These are phyloP conservation scores for Drosophila orosa DNA, from an alignment of 1,140 invertebrate species.

Conservation along the genomic window DNA sequence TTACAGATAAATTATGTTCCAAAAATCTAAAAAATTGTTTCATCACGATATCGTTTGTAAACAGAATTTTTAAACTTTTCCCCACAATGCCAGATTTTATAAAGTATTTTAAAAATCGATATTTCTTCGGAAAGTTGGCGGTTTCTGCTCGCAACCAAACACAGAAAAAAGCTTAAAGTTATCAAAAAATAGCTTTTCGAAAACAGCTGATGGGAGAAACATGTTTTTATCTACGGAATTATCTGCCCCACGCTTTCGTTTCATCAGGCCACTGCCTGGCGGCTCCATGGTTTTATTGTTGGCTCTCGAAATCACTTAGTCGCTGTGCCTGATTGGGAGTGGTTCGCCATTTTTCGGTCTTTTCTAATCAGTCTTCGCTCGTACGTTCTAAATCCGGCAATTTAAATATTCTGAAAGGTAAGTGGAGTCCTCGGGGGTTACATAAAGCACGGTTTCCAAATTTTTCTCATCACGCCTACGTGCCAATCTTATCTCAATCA, in stretches of 20 bases:
- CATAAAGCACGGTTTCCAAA: constrained; percentile 11
- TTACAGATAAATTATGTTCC: background rate
- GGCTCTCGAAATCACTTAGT: constrained; percentile 58
- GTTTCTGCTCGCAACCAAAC: too few species aligned
- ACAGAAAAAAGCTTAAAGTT: constrained; percentile 3
- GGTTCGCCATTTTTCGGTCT: constrained; percentile 61
- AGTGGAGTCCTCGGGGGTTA: constrained; percentile 28
- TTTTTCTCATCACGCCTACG: background rate
- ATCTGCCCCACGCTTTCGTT: constrained; percentile 25
- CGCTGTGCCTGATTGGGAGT: constrained; percentile 61
- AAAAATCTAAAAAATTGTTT: too few species aligned
- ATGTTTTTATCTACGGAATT: constrained; percentile 66
- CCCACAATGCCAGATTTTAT: background rate
- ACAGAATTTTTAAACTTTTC: background rate
- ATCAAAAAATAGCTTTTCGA: constrained; percentile 19
- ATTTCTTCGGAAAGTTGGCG: background rate
- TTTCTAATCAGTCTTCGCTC: constrained; percentile 27
- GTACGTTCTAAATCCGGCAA: constrained; percentile 33
- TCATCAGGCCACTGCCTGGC: constrained; percentile 41
- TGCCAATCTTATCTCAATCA: constrained; percentile 17
- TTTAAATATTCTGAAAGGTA: constrained; percentile 60
- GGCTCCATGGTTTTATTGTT: constrained; percentile 49
- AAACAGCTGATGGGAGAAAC: constrained; percentile 59
- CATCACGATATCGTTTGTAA: background rate
- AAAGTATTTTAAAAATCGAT: background rate